Evolutionary conservation across 2,888 invertebrate genomes (phyloP), one percentile per base, ranked within the genome.

Genomic region (Drosophila bunnanda): DNA sequence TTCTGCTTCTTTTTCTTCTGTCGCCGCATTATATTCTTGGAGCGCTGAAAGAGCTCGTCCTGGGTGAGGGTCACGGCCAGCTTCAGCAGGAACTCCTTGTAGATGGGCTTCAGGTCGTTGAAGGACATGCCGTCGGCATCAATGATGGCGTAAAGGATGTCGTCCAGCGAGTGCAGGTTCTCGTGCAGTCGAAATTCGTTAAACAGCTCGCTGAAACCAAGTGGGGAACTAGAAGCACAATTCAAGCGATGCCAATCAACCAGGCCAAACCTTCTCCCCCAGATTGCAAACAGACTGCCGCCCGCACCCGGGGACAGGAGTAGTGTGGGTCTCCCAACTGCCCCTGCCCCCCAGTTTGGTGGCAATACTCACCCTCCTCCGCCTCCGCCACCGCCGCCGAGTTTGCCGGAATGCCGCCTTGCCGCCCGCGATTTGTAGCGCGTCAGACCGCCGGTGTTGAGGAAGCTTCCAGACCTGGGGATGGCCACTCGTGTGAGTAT

Each of bases 121-220:
- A 97, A 97, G 61, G 97, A 97, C 97, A 97, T 97, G 69, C 97
- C 97, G 91, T 97, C 97, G 38, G 97, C 95, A 92, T 97, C 96
- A 84, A 98, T 97, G 90, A 98, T 97, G 89, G 96, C 96, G 88
- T 96, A 96, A 55, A 98, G 93, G 84, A 97, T 97, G 88, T 97
- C 97, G 90, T 97, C 97, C 93, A 97, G 95, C 64, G 96, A 97
- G 90, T 96, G 96, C 57, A 97, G 94, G 88, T 97, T 97, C 93
- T 97, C 97, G 93, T 97, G 97, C 88, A 96, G 95, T 83, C 96
- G 95, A 89, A 97, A 96, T 93, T 97, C 97, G 92, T 96, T 96
- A 92, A 97, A 97, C 84, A 97, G 94, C 93, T 97, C 97, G 90
- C 96, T 96, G 93, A 97, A 96, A 88, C 97, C 97, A 82, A 97